Evolutionary conservation across 2,113 vertebrate species (phyloP).

Genomic region (Aptenodytes patagonicus): DNA sequence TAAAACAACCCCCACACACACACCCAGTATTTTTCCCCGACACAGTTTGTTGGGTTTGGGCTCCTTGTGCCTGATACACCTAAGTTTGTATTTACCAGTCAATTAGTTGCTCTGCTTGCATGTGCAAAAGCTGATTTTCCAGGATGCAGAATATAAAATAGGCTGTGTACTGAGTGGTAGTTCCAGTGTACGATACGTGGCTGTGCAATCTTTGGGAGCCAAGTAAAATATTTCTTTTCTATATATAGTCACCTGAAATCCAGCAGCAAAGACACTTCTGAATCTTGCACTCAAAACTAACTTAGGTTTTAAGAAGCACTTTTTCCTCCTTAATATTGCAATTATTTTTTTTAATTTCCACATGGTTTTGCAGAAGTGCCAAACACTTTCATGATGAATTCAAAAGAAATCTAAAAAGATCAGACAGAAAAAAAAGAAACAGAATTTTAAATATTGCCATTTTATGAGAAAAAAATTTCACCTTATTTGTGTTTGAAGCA

Average conservation of each 20-base stretch:
- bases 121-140: conserved; percentile 48
- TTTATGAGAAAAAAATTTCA: background rate
- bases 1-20: fast-evolving
- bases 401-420: background rate
- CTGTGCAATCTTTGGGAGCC: conserved; percentile 16
- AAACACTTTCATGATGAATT: background rate
- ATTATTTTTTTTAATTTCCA: background rate
- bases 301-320: background rate
- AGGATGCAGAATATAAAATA: conserved; percentile 7
- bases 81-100: background rate
- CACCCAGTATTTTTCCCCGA: background rate
- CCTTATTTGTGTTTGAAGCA: background rate
- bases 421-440: background rate
- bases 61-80: background rate
- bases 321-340: background rate
- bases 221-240: conserved; percentile 61
- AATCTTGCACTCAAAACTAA: background rate
- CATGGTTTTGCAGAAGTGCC: background rate
- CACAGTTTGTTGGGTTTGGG: background rate
- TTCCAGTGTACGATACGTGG: conserved; percentile 31
- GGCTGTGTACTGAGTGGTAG: conserved; percentile 25
- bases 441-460: background rate
- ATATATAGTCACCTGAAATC: conserved; percentile 51
- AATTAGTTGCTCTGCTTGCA: background rate
- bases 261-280: background rate